Evolutionary conservation across 2,113 vertebrate species (phyloP).

Genomic region (Sorex araneus): DNA sequence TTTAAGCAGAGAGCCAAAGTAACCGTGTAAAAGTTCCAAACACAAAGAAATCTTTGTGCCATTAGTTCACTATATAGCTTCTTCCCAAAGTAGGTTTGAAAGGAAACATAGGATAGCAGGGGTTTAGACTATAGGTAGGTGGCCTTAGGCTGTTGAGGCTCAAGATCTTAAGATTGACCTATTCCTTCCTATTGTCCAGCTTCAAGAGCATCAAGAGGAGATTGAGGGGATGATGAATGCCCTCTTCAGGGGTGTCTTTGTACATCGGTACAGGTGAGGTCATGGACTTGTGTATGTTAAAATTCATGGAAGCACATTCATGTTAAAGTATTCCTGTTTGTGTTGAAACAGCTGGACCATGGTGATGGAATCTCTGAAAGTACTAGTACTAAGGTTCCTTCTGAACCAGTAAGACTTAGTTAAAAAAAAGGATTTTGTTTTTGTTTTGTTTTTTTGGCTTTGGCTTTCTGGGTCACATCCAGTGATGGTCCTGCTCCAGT

Average conservation of each 20-base stretch:
- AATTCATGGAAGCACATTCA: background rate
- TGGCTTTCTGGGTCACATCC: no score
- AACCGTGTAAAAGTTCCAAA: conserved; percentile 24
- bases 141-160: background rate
- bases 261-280: conserved; percentile 94
- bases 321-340: background rate
- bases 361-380: background rate
- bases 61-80: conserved; percentile 3
- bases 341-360: conserved; percentile 34
- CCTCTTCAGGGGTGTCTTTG: conserved; percentile 94
- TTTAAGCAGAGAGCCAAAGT: conserved; percentile 31
- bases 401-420: conserved; percentile 5
- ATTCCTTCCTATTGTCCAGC: conserved; percentile 83
- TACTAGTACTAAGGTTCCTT: background rate
- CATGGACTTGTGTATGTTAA: background rate
- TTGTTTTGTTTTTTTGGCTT: no score
- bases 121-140: conserved; percentile 24
- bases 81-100: conserved; percentile 67
- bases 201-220: conserved; percentile 93
- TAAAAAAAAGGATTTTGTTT: conserved; percentile 13
- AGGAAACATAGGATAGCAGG: background rate
- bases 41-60: background rate
- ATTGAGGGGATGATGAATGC: conserved; percentile 92
- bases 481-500: no score
- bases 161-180: background rate